Evolutionary conservation across 2,797 vertebrate genomes (phyloP), one percentile per base, ranked within the genome.

Genomic region (Epinephelus awoara): DNA sequence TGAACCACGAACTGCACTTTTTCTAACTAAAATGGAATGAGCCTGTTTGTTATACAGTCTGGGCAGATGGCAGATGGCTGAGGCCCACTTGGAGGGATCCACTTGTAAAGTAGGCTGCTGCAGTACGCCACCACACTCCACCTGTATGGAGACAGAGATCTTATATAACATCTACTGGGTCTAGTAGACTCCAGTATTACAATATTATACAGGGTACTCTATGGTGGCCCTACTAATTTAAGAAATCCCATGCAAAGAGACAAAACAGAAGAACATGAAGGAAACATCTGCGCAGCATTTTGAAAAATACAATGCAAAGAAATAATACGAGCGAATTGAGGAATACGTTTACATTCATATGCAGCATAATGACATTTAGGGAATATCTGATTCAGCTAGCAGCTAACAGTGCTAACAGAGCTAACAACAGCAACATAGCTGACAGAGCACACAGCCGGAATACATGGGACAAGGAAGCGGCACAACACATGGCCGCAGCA

Each of bases 11-110:
- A 67, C 25, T 21, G 56, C 2, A n/a, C 9, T 21, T 57, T 51
- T 67, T n/a, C 8, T 47, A 10, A 68, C 19, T 12, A 6, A 62
- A 76, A 78, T 50, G 59, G 55, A 86, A 86, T 89, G 70, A 74
- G 83, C 15, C 42, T 61, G 51, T 72, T 84, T 86, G 76, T 67
- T 84, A 71, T 49, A 5, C 59, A 62, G 47, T 61, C 34, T 29
- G 47, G 18, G 56, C 44, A 44, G 90, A 91, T 88, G 85, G 85
- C 70, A 89, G 90, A 91, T 87, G 85, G 85, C 70, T 42, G 69
- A 44, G 70, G 56, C 62, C 66, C 47, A 67, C 23, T 74, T 29
- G 56, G 52, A 78, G 79, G 74, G 59, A 54, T 40, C 29, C 23
- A 54, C 61, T 51, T 29, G 12, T n/a, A 52, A 70, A 70, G 29